Percentiles rank a stretch among this genome's conserved stretches.
Evolutionary conservation across 2,113 vertebrate species (phyloP).

Genomic region (Tenrec ecaudatus): DNA sequence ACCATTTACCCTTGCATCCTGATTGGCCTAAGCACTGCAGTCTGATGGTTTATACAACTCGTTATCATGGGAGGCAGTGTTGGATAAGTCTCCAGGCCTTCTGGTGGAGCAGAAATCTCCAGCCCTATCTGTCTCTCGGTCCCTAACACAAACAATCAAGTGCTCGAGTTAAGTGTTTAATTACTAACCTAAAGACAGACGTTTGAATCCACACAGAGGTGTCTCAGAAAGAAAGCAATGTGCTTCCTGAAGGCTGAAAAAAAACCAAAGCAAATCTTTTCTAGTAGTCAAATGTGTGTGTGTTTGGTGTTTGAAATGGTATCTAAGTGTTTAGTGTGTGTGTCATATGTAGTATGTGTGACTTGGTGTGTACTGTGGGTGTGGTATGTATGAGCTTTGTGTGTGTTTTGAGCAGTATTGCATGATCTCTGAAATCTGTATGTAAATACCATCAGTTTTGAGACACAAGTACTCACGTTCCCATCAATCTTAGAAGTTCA

Average conservation of each 20-base stretch:
- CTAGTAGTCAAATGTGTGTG: constrained; percentile 51
- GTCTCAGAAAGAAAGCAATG: not conserved
- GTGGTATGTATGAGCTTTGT: not conserved
- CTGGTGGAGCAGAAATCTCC: no score
- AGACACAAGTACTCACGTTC: constrained; percentile 52
- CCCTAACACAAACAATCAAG: no score
- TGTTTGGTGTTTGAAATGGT: not conserved
- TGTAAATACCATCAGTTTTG: constrained; percentile 63
- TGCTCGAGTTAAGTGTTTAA: not conserved
- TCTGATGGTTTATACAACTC: no score
- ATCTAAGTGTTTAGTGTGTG: not conserved
- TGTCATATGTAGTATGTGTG: not conserved
- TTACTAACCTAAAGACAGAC: not conserved
- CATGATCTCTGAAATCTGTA: constrained; percentile 71
- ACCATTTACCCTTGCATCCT: no score
- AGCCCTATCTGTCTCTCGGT: no score
- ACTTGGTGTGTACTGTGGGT: not conserved
- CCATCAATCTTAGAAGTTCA: constrained; percentile 57
- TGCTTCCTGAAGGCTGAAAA: not conserved
- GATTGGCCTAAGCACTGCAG: no score
- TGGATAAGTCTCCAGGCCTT: no score
- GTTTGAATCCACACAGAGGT: not conserved
- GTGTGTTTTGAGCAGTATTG: not conserved
- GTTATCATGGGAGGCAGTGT: no score
- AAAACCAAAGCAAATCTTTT: not conserved